Conservation (phyloP, 1,140 invertebrate genomes). For the Monomorium pharaonis region DNA sequence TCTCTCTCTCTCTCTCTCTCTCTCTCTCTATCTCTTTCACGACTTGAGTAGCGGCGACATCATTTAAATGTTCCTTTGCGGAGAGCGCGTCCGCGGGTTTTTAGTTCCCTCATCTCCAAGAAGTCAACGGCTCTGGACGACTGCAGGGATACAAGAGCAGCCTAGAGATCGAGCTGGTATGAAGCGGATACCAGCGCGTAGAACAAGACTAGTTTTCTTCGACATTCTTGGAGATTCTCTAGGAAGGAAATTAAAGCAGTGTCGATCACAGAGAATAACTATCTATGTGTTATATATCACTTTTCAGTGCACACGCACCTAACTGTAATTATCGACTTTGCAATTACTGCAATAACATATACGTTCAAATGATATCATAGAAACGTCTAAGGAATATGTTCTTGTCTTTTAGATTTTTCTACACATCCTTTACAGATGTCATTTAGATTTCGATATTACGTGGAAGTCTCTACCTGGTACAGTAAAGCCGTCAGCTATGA, state of each 20-base stretch:
- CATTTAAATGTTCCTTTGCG: slow-evolving; percentile 84
- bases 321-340: neutral
- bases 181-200: slow-evolving; percentile 56
- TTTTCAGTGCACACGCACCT: neutral
- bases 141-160: slow-evolving; percentile 65
- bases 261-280: neutral
- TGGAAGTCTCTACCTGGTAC: slow-evolving; percentile 8
- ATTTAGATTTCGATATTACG: slow-evolving; percentile 1
- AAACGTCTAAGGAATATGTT: neutral
- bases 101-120: slow-evolving; percentile 80
- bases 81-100: slow-evolving; percentile 78
- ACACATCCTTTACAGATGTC: neutral
- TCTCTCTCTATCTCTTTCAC: slow-evolving; percentile 25
- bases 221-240: slow-evolving; percentile 29
- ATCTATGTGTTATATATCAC: neutral
- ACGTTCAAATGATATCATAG: neutral
- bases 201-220: slow-evolving; percentile 59
- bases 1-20: slow-evolving; percentile 23
- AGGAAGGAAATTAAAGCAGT: slow-evolving; percentile 4
- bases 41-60: slow-evolving; percentile 79
- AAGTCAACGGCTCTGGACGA: slow-evolving; percentile 72
- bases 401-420: neutral
- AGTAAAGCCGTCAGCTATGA: slow-evolving; percentile 69
- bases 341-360: neutral
- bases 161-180: slow-evolving; percentile 74